Base-by-base conservation (phyloP, 2,113 vertebrate genomes). In the Nesogale talazaci region DNA sequence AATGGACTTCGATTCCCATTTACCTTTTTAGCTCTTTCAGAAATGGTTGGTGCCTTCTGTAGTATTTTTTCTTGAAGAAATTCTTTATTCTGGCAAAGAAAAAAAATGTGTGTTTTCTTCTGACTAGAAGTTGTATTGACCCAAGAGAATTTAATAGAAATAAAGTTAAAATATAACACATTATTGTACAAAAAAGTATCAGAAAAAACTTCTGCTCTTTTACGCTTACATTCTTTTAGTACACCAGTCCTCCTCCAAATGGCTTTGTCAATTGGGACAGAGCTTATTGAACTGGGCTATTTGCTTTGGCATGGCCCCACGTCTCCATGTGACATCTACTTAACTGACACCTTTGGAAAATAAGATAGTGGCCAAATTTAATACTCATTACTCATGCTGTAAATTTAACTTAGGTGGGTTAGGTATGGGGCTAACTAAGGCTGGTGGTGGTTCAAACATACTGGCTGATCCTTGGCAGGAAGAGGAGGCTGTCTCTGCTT, bases 1-100 rank as follows among this genome's bases (percentile, higher is more conserved):
- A 1, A 85, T 0, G 5, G 36, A 93, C 36, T 81, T 59, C 87
- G 75, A 84, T 78, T 36, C 46, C 70, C 42, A 82, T 12, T 88
- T 98, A 99, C 99, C 99, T 98, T 99, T 98, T 98, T 99, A 67
- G 99, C 98, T 97, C 99, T 98, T 98, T 99, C 99, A 29, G 98
- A 98, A 97, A 99, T 99, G 97, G 99, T 99, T 83, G 99, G 99
- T 46, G 99, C 99, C 97, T 98, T 98, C 95, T 99, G 98, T 92
- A 99, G 91, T 97, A 99, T 98, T 98, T 98, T 99, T 97, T 99
- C 99, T 78, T 99, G 98, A 94, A 99, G 98, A 98, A 99, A 99
- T 88, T 99, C 99, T 96, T 99, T 99, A 97, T 98, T 99, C 99
- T 99, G 96, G 40, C 96, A 82, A 81, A 3, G 82, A 93, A 92